Evolutionary conservation across 2,113 vertebrate species (phyloP), one percentile per base, ranked within the genome.

Genomic region (Gambusia holbrooki): DNA sequence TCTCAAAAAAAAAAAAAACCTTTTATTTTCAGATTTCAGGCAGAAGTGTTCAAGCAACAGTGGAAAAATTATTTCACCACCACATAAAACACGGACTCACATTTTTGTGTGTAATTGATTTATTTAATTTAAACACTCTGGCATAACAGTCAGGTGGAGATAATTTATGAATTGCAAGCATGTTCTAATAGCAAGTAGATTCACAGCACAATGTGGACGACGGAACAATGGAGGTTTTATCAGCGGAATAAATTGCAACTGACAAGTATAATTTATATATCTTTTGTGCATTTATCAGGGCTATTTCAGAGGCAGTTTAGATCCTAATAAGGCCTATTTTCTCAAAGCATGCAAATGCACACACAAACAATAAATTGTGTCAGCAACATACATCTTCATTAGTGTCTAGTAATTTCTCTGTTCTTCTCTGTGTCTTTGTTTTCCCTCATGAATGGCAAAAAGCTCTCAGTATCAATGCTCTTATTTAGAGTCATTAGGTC

Each of bases 351-450:
- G 54, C 69, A 58, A 51, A 33, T 68, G 58, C 17, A 51, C 67
- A 51, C 54, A 73, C 40, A 69, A 71, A 17, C 40, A 63, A 35
- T 37, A 65, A 75, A 70, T 66, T 81, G 84, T 86, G 90, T 83
- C 85, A 84, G 87, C 75, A 63, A 77, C 89, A 92, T 92, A 80
- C 77, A 84, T 92, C 91, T 90, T 91, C 89, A 91, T 92, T 92
- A 91, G 70, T 72, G 86, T 84, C 76, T 42, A 73, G 78, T 85
- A 84, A 83, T 82, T 89, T 84, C 82, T 80, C 71, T 74, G 69
- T 77, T 86, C 74, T 73, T 74, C 73, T 86, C 63, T 11, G 75
- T 61, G 65, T 19, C 74, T 88, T 82, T 85, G 78, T 77, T 87
- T 71, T 71, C 42, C 71, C 87, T 82, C 78, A 69, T 90, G 84